Conservation (phyloP, 92 coral and sea anemone species). For the Plumapathes pennacea region DNA sequence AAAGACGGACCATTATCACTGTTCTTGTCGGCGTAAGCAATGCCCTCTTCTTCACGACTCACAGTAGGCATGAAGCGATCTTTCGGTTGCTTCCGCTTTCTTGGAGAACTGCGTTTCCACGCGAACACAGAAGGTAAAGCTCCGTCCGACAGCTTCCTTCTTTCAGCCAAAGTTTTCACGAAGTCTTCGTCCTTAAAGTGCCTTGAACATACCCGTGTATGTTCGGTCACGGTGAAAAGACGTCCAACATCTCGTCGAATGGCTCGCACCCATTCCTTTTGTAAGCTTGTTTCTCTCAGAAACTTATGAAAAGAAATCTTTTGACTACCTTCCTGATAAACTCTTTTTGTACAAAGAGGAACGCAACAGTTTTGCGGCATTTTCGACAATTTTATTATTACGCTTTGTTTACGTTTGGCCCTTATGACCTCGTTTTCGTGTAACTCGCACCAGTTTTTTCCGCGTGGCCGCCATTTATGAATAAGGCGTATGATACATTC, state of each 20-base stretch:
- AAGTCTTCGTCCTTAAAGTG: conserved; percentile 54
- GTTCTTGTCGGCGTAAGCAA: no score
- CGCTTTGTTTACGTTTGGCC: background rate
- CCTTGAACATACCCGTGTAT: conserved; percentile 64
- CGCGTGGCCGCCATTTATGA: no score
- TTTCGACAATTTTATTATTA: background rate
- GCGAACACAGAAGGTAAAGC: conserved; percentile 40
- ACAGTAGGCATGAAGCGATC: no score
- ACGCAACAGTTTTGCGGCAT: conserved; percentile 72
- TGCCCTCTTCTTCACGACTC: no score
- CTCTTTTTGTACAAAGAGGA: conserved; percentile 57
- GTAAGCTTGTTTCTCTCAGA: conserved; percentile 34
- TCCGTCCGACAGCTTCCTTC: conserved; percentile 4
- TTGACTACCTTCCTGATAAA: conserved; percentile 38
- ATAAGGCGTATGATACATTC: no score
- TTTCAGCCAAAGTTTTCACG: conserved; percentile 26
- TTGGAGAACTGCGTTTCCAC: conserved; percentile 32
- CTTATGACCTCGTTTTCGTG: conserved; percentile 4
- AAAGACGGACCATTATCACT: no score
- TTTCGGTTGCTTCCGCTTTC: conserved; percentile 16
- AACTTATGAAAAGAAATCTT: conserved; percentile 57
- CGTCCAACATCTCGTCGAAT: conserved; percentile 63
- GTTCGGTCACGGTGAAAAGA: conserved; percentile 32
- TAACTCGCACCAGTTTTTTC: conserved; percentile 1
- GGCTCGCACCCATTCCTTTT: conserved; percentile 59